phyloP scores from a whole-genome alignment of 2,888 invertebrate species.

The Pediacus dermestoides region DNA sequence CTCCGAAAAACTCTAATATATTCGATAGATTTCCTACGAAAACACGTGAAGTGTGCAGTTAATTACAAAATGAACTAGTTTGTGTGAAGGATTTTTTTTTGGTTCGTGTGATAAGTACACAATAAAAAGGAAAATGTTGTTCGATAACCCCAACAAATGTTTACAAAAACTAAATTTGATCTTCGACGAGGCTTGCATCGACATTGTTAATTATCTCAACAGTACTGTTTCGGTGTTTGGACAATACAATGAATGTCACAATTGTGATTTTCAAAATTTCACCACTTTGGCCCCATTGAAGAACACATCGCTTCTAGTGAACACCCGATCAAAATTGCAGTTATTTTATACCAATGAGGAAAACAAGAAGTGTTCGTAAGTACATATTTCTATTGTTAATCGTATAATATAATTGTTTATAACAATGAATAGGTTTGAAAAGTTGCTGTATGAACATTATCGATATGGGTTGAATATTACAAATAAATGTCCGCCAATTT shows the following conservation, averaged over 20 bases:
- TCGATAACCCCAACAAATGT: constrained; percentile 36
- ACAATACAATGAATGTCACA: constrained; percentile 47
- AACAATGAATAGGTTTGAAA: constrained; percentile 35
- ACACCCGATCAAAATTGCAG: constrained; percentile 43
- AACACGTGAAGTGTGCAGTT: too few relatives aligned
- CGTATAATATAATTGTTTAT: constrained; percentile 3
- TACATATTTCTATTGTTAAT: constrained; percentile 8
- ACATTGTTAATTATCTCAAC: constrained; percentile 41
- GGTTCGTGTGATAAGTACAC: too few relatives aligned
- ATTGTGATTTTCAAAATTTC: constrained; percentile 43
- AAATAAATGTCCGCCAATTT: constrained; percentile 37
- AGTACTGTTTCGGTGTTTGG: constrained; percentile 37
- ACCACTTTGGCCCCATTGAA: constrained; percentile 29
- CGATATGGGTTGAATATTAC: constrained; percentile 48
- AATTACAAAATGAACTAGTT: too few relatives aligned
- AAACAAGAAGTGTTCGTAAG: constrained; percentile 34
- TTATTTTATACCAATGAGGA: constrained; percentile 34
- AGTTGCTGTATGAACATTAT: constrained; percentile 46
- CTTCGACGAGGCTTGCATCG: constrained; percentile 49
- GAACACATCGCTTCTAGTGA: constrained; percentile 40
- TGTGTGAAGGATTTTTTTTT: too few relatives aligned
- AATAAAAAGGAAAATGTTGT: constrained; percentile 31
- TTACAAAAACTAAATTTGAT: constrained; percentile 30
- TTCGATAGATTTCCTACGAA: too few relatives aligned
- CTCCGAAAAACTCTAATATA: too few relatives aligned